phyloP scores from a whole-genome alignment of 2,888 invertebrate genomes.

The Andrena camellia region DNA sequence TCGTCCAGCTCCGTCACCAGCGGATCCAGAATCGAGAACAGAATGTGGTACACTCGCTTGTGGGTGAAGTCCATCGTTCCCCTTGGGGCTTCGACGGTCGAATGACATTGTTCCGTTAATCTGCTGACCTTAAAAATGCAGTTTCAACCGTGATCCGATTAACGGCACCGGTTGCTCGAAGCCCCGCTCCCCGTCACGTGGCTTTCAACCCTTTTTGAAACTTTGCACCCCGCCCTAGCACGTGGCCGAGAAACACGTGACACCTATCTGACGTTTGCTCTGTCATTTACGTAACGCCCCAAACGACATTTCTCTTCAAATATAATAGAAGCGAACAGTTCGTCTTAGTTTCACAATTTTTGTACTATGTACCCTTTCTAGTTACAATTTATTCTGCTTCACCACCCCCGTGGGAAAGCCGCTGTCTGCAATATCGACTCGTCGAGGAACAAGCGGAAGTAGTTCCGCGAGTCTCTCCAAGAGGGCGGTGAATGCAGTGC shows the following conservation, averaged over 20 bases:
- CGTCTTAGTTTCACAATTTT: background rate
- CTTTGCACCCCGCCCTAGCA: constrained; percentile 45
- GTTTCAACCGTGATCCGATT: constrained; percentile 75
- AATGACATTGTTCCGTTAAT: constrained; percentile 71
- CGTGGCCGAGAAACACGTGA: constrained; percentile 52
- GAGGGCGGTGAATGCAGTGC: background rate
- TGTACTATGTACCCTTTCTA: background rate
- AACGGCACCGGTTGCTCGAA: constrained; percentile 74
- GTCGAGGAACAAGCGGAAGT: background rate
- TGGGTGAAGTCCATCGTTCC: constrained; percentile 81
- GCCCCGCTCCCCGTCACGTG: constrained; percentile 74
- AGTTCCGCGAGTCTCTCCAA: background rate
- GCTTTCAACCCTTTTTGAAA: constrained; percentile 48
- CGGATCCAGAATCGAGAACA: constrained; percentile 76
- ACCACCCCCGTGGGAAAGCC: background rate
- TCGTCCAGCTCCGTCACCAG: constrained; percentile 63
- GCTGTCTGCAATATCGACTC: background rate
- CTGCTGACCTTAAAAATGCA: constrained; percentile 79
- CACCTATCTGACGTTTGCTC: background rate
- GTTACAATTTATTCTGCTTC: background rate
- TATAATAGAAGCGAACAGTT: too few relatives aligned
- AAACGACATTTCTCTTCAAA: background rate
- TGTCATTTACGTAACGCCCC: background rate
- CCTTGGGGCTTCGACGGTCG: constrained; percentile 60
- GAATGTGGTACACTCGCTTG: constrained; percentile 78